Percentiles rank a stretch among this genome's conserved stretches.
phyloP scores from a whole-genome alignment of 2,113 vertebrate species.

The Bambusicola thoracicus region DNA sequence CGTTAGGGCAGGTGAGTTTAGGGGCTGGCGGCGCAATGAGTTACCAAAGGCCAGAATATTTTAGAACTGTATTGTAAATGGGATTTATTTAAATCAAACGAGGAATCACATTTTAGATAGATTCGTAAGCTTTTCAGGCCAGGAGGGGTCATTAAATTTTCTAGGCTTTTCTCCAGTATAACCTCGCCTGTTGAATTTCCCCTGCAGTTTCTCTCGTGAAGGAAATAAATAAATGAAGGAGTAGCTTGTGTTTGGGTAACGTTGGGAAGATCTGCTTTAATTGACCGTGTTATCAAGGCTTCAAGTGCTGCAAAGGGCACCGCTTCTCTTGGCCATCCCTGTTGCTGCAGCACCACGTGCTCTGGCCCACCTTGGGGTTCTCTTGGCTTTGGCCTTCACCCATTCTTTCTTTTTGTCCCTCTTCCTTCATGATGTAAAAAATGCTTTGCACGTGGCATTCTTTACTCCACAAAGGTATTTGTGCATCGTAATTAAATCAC shows the following conservation, averaged over 20 bases:
- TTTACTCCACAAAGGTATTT: not conserved
- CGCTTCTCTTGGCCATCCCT: not conserved
- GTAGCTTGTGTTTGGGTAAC: not conserved
- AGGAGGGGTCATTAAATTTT: slow-evolving; percentile 3
- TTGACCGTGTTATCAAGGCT: not conserved
- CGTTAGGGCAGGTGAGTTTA: slow-evolving; percentile 49
- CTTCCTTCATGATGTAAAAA: not conserved
- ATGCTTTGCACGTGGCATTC: not conserved
- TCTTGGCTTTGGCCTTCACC: not conserved
- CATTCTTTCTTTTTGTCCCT: not conserved
- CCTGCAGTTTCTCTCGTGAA: not conserved
- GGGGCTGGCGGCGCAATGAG: not conserved
- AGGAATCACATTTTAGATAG: slow-evolving; percentile 12
- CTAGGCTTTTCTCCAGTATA: not conserved
- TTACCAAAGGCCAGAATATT: not conserved
- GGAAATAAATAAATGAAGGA: not conserved
- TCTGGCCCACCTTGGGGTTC: not conserved
- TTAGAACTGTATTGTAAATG: not conserved
- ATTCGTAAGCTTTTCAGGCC: not conserved
- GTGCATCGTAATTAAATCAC: not conserved
- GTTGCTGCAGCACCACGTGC: fast-evolving
- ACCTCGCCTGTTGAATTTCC: not conserved
- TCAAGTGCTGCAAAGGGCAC: not conserved
- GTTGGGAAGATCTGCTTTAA: not conserved
- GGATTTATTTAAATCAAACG: not conserved